Percentiles rank a stretch among this genome's conserved stretches.
Evolutionary conservation across 2,113 vertebrate species (phyloP).

Genomic region (Pseudopodoces humilis): DNA sequence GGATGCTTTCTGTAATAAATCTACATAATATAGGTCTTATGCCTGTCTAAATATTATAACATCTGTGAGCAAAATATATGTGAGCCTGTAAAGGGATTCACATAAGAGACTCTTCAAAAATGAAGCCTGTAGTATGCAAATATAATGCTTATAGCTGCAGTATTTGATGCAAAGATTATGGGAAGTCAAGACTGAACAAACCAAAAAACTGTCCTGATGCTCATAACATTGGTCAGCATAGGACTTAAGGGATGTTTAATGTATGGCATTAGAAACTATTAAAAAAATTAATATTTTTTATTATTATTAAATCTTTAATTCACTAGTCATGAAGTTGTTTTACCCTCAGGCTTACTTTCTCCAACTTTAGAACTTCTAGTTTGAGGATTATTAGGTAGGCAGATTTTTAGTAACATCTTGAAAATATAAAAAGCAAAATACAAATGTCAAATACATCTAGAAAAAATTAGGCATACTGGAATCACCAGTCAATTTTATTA

Average conservation of each 20-base stretch:
- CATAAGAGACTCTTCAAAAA: background rate
- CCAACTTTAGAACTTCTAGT: background rate
- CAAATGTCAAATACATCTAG: background rate
- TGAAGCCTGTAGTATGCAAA: background rate
- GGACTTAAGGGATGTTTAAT: background rate
- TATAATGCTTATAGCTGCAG: background rate
- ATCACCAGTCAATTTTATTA: background rate
- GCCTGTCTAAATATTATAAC: background rate
- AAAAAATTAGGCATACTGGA: background rate
- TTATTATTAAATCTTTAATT: background rate
- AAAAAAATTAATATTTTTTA: background rate
- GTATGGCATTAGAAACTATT: background rate
- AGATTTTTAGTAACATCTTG: background rate
- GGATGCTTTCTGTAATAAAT: background rate
- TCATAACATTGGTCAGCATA: background rate
- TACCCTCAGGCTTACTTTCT: background rate
- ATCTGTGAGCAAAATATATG: background rate
- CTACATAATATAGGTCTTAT: background rate
- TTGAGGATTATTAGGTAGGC: background rate
- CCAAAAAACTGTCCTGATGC: background rate
- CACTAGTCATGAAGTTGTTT: background rate
- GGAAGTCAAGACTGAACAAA: background rate
- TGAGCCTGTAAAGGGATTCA: slow-evolving; percentile 15
- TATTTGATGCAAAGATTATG: background rate
- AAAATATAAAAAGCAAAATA: background rate